A percentile compares a stretch with the other conserved stretches of the same genome.
phyloP scores from a whole-genome alignment of 2,888 invertebrate genomes.

The Ophraella communa region DNA sequence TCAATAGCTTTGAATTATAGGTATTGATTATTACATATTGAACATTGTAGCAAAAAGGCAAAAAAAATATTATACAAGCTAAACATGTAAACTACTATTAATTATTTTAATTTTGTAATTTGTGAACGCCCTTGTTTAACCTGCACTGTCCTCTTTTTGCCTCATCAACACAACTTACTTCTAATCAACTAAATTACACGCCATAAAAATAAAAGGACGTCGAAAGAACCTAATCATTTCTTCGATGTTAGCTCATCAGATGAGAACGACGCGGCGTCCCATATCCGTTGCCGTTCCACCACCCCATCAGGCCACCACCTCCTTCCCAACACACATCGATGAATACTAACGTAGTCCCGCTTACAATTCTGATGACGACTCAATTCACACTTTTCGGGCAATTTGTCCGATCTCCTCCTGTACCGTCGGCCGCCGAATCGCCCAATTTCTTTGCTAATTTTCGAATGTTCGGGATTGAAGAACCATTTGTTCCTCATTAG shows the following conservation, averaged over 20 bases:
- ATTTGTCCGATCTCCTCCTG: slow-evolving; percentile 29
- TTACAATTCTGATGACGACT: slow-evolving; percentile 33
- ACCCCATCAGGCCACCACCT: neutral
- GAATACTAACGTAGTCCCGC: slow-evolving; percentile 30
- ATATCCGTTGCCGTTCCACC: neutral
- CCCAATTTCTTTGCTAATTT: slow-evolving; percentile 35
- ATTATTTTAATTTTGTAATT: neutral
- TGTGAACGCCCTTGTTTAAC: slow-evolving; percentile 27
- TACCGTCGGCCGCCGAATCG: slow-evolving; percentile 11
- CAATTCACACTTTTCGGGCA: slow-evolving; percentile 32
- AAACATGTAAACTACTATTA: too few relatives aligned
- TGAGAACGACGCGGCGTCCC: slow-evolving; percentile 1
- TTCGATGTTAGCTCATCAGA: slow-evolving; percentile 31
- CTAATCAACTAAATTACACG: slow-evolving; percentile 27
- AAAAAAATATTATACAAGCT: too few relatives aligned
- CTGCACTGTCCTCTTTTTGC: slow-evolving; percentile 39
- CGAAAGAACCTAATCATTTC: slow-evolving; percentile 32
- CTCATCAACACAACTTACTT: slow-evolving; percentile 26
- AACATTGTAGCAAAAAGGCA: too few relatives aligned
- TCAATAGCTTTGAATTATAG: too few relatives aligned
- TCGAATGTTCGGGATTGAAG: slow-evolving; percentile 17
- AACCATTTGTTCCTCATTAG: slow-evolving; percentile 23
- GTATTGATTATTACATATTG: too few relatives aligned
- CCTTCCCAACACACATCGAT: slow-evolving; percentile 22
- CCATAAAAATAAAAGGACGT: slow-evolving; percentile 32